Base-by-base conservation (phyloP, 1,140 invertebrate genomes). In the Neodiprion pinetum region DNA sequence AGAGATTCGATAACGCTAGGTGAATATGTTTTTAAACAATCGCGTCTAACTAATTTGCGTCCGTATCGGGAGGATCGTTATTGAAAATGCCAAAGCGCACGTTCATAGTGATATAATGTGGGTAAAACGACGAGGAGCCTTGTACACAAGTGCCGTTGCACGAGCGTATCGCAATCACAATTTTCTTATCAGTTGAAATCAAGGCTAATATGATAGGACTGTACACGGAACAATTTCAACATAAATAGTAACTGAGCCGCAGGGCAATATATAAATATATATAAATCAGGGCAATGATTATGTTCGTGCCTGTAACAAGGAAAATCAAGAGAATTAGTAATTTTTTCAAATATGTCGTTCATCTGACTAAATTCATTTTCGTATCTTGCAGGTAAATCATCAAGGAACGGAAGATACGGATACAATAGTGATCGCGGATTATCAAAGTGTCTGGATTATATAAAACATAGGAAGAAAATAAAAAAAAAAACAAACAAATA, bases 171-270 rank as follows among this genome's bases (percentile, higher is more conserved):
- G 21, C 48, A 23, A 23, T 53, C 69, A 74, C 53, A 74, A 71
- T 71, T 75, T 65, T 75, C 68, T 71, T 75, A 67, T 75, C 74
- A 67, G 67, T 71, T 75, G 28, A 67, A 71, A 71, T 75, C 74
- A 67, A 71, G 69, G 50, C 50, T 17, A 69, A 75, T 75, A 75
- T 69, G 67, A 21, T 28, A 2, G 11, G 21, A 9, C 66, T 12
- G 7, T 67, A 48, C 65, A 48, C 47, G 49, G 72, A 73, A 67
- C 48, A 67, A 48, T 40, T 73, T 48, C 49, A 53, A 67, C 40
- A 72, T 23, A 65, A 40, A 40, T 40, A 40, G 2, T 40, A 40
- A 5, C 28, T 5, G 28, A 40, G 28, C 28, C 28, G 28, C 28
- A 40, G 5, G 28, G 1, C 28, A 40, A 40, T 40, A 21, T 21